Conservation (phyloP, 2,888 invertebrate species). For the Drosophila robusta region DNA sequence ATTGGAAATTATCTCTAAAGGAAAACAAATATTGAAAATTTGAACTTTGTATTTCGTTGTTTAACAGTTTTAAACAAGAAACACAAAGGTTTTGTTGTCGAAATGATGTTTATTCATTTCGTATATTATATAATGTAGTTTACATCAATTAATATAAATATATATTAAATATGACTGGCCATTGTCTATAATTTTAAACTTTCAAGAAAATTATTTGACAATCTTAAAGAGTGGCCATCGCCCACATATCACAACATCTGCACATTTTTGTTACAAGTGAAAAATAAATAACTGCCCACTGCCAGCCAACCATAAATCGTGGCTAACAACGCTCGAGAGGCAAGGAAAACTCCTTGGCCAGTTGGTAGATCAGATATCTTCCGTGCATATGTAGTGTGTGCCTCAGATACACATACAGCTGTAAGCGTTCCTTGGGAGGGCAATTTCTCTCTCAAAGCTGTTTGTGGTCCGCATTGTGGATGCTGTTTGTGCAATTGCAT, state of each 20-base stretch:
- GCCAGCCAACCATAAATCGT: constrained; percentile 44
- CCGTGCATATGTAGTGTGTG: constrained; percentile 11
- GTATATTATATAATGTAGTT: no score
- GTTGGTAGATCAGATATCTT: constrained; percentile 38
- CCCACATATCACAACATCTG: neutral
- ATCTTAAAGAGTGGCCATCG: neutral
- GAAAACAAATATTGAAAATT: no score
- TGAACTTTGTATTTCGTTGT: no score
- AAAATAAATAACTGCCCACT: constrained; percentile 33
- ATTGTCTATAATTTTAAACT: no score
- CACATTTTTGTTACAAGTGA: constrained; percentile 7
- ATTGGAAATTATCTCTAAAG: no score
- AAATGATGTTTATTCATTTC: no score
- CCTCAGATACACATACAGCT: neutral
- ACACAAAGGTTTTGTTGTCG: no score
- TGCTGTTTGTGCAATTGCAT: constrained; percentile 62
- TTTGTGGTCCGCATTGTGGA: constrained; percentile 43
- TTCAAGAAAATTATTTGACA: neutral
- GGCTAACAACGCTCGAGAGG: constrained; percentile 37
- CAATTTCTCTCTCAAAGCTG: constrained; percentile 37
- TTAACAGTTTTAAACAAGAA: no score
- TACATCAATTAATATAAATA: no score
- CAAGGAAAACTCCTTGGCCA: constrained; percentile 29
- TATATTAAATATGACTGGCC: no score
- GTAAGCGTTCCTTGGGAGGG: constrained; percentile 15